These are phyloP conservation scores for Antheraea mylitta DNA, from an alignment of 1,140 invertebrate genomes.

Conservation along the genomic window DNA sequence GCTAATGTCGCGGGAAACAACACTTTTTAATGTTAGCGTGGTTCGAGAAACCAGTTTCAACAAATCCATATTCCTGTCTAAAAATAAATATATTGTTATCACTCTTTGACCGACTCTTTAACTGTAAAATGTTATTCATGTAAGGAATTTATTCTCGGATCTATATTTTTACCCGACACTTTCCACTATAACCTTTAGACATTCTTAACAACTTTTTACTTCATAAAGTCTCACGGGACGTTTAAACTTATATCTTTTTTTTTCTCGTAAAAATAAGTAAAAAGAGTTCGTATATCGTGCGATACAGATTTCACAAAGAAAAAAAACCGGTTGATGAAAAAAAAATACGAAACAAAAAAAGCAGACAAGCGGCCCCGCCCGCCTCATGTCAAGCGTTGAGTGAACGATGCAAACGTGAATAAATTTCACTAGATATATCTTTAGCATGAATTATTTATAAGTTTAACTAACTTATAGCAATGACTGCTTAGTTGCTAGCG, in stretches of 20 bases:
- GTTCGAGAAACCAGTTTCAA: no score
- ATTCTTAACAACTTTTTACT: constrained; percentile 15
- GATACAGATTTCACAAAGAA: constrained; percentile 56
- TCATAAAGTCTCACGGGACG: constrained; percentile 17
- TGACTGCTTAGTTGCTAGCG: no score
- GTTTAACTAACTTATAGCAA: no score
- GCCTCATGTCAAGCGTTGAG: constrained; percentile 42
- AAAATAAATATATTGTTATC: no score
- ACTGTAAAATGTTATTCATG: no score
- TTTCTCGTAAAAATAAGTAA: constrained; percentile 29
- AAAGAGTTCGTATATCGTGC: constrained; percentile 51
- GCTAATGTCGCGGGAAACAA: no score
- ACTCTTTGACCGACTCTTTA: no score
- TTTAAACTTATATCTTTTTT: constrained; percentile 10
- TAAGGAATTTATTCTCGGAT: constrained; percentile 5
- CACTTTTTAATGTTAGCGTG: no score
- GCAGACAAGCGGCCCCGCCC: constrained; percentile 28
- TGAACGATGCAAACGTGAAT: constrained; percentile 12
- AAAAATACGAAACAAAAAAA: constrained; percentile 30
- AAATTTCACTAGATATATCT: constrained; percentile 25
- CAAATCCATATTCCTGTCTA: no score
- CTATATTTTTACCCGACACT: constrained; percentile 8
- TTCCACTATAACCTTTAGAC: constrained; percentile 1
- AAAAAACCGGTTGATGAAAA: constrained; percentile 30
- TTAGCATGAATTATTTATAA: no score